Conservation (phyloP, 2,113 vertebrate species). For the Callocephalon fimbriatum region DNA sequence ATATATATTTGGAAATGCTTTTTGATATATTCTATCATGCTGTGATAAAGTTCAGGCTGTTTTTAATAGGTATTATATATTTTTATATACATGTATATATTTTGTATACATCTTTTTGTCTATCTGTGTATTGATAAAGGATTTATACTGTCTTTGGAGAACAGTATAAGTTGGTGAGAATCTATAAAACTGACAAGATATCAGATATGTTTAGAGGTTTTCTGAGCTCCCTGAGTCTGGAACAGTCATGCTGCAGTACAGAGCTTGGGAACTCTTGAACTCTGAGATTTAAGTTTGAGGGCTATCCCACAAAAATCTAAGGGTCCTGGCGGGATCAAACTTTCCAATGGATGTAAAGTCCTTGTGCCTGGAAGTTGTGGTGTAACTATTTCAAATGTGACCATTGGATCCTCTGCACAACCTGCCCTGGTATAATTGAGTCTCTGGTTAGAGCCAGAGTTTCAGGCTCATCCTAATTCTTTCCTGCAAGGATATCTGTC, state of each 20-base stretch:
- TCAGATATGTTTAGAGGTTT: not conserved
- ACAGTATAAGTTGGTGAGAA: not conserved
- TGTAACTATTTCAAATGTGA: not conserved
- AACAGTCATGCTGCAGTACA: not conserved
- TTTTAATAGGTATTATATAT: not conserved
- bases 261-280: not conserved
- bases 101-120: too few relatives aligned
- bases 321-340: not conserved
- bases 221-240: not conserved
- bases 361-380: rapidly evolving
- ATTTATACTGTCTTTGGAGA: not conserved
- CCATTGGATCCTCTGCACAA: not conserved
- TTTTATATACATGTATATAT: not conserved
- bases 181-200: not conserved
- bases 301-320: not conserved
- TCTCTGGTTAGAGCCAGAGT: not conserved
- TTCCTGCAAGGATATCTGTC: not conserved
- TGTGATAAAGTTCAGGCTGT: not conserved
- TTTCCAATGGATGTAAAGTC: not conserved
- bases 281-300: not conserved
- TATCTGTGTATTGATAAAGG: not conserved
- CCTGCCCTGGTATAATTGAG: not conserved
- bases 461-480: not conserved
- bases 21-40: not conserved
- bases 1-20: constrained; percentile 34